Evolutionary conservation across 2,113 vertebrate species (phyloP), one percentile per base, ranked within the genome.

Genomic region (Pica pica): DNA sequence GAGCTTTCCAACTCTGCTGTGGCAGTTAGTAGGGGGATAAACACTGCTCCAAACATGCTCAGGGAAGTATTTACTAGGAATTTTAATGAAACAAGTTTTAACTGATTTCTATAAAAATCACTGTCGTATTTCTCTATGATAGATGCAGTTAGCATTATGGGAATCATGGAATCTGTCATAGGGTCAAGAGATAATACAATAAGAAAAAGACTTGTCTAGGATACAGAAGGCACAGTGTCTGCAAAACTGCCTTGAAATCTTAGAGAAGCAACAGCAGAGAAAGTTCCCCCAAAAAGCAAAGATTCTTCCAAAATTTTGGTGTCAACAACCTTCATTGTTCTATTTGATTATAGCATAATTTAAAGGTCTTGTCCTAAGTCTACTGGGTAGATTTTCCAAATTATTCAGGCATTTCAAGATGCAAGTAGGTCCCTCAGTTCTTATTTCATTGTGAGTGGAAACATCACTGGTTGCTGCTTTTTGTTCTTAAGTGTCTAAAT

Each of bases 201-300:
- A 47, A 37, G 6, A 20, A 84, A 59, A 92, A 79, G 10, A 30
- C 10, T 35, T 65, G 12, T 39, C 37, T n/a, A 50, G 47, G 33
- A 63, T 79, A 16, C 27, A 49, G 49, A 19, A 81, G 6, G 6
- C 18, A 21, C 19, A 27, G 6, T 2, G 5, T 33, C 23, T 33
- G 27, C 16, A 65, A 82, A 85, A 46, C 11, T 75, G 3, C 2
- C 3, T 35, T 63, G 60, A 81, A 39, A 49, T 1, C 3, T 16
- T 18, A 24, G 7, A 12, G 23, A 84, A 87, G 60, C 78, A 81
- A 71, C 4, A 63, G 18, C 16, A 60, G 44, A 82, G 30, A 63
- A 78, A 55, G 0, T 11, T 9, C 1, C 5, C 4, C 8, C 13
- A 4, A 2, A 19, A 46, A 56, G 11, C 8, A 80, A 76, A 83